A percentile compares a stretch with the other conserved stretches of the same genome.
These are phyloP conservation scores for Pelvicachromis taeniatus DNA, from an alignment of 2,113 vertebrate species.

Conservation along the genomic window DNA sequence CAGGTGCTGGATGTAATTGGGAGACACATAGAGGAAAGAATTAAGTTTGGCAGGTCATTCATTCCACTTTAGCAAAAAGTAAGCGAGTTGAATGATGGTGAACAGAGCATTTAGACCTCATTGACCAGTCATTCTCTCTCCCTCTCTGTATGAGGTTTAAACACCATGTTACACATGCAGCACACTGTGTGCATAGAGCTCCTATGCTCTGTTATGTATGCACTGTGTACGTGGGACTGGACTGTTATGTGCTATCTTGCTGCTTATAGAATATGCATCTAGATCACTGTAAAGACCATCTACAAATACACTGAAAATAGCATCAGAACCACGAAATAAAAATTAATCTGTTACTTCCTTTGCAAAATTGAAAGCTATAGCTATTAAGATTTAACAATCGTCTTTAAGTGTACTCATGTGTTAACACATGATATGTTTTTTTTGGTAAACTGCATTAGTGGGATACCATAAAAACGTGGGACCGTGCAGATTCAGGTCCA, in stretches of 20 bases:
- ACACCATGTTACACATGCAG: neutral
- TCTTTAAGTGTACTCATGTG: neutral
- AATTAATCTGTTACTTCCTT: neutral
- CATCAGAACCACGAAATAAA: neutral
- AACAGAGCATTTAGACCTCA: constrained; percentile 80
- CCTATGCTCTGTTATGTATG: neutral
- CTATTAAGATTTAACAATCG: neutral
- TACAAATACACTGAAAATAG: neutral
- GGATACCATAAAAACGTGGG: neutral
- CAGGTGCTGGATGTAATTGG: constrained; percentile 80
- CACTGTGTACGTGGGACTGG: neutral
- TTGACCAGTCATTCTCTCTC: constrained; percentile 66
- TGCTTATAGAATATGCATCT: neutral
- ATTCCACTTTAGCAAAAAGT: constrained; percentile 91
- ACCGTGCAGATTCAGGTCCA: neutral
- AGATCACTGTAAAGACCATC: neutral
- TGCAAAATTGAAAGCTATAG: neutral
- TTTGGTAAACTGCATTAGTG: too few relatives aligned
- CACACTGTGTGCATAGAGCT: neutral
- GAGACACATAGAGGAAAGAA: constrained; percentile 86
- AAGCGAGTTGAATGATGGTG: constrained; percentile 77
- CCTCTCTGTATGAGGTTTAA: constrained; percentile 1
- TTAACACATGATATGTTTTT: neutral
- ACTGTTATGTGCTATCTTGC: neutral
- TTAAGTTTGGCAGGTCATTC: constrained; percentile 91